phyloP scores from a whole-genome alignment of 2,797 vertebrate species.

The Notamacropus eugenii region DNA sequence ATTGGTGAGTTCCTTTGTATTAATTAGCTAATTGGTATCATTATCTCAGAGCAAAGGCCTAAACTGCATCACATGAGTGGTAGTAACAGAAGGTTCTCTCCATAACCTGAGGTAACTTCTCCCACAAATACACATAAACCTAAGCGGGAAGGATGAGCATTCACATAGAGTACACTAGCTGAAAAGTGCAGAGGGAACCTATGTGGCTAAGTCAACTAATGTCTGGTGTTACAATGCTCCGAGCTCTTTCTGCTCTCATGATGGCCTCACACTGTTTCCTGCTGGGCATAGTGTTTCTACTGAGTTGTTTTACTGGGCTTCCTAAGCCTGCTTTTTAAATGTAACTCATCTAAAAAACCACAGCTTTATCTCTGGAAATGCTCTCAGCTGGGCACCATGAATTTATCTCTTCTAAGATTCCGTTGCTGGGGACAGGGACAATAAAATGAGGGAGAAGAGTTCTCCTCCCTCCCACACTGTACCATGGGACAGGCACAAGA shows the following conservation, averaged over 20 bases:
- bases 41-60: neutral
- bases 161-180: neutral
- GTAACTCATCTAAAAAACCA: neutral
- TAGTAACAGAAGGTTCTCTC: neutral
- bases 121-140: neutral
- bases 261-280: neutral
- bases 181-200: neutral
- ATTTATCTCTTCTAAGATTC: neutral
- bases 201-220: neutral
- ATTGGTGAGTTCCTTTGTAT: neutral
- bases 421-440: neutral
- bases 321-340: neutral
- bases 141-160: neutral
- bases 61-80: neutral
- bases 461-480: neutral
- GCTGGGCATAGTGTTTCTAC: neutral
- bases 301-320: neutral
- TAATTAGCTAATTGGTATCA: neutral
- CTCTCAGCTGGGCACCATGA: neutral
- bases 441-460: neutral
- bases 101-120: neutral
- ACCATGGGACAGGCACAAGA: neutral
- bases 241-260: neutral
- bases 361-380: neutral
- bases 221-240: neutral